Evolutionary conservation across 2,888 invertebrate species (phyloP).

Genomic region (Portevinia maculata): DNA sequence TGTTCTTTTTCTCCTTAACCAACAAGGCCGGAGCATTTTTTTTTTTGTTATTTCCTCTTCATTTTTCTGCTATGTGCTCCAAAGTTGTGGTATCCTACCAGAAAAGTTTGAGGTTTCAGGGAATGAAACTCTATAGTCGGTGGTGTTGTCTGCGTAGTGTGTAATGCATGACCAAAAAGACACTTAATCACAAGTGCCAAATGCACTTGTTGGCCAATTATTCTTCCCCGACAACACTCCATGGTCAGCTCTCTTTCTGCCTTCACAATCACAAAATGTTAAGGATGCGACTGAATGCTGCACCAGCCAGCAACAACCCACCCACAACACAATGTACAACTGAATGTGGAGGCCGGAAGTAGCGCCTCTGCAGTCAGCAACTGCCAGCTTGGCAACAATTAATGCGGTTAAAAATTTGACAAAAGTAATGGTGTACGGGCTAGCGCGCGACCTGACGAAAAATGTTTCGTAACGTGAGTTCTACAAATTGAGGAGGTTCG

Average conservation of each 20-base stretch:
- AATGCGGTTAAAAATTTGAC: conserved; percentile 74
- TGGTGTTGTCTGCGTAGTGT: conserved; percentile 60
- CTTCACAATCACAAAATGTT: conserved; percentile 23
- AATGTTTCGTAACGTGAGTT: conserved; percentile 46
- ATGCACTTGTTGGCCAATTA: conserved; percentile 74
- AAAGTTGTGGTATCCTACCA: conserved; percentile 62
- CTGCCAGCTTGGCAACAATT: conserved; percentile 72
- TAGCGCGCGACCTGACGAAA: conserved; percentile 71
- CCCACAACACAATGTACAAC: background rate
- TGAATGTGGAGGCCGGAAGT: conserved; percentile 59
- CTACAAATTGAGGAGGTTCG: conserved; percentile 9
- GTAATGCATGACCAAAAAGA: conserved; percentile 73
- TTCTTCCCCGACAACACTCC: conserved; percentile 55
- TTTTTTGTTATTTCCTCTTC: conserved; percentile 43
- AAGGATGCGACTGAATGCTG: conserved; percentile 52
- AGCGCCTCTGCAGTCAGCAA: conserved; percentile 71
- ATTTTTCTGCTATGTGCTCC: conserved; percentile 15
- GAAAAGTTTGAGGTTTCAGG: conserved; percentile 72
- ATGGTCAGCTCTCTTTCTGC: conserved; percentile 37
- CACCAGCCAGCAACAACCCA: background rate
- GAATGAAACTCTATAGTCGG: conserved; percentile 36
- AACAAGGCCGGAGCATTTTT: conserved; percentile 39
- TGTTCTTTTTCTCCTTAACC: conserved; percentile 39
- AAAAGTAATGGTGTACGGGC: conserved; percentile 69
- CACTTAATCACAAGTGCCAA: conserved; percentile 75